These are phyloP conservation scores for Coelopa frigida DNA, from an alignment of 1,140 invertebrate species.

Conservation along the genomic window DNA sequence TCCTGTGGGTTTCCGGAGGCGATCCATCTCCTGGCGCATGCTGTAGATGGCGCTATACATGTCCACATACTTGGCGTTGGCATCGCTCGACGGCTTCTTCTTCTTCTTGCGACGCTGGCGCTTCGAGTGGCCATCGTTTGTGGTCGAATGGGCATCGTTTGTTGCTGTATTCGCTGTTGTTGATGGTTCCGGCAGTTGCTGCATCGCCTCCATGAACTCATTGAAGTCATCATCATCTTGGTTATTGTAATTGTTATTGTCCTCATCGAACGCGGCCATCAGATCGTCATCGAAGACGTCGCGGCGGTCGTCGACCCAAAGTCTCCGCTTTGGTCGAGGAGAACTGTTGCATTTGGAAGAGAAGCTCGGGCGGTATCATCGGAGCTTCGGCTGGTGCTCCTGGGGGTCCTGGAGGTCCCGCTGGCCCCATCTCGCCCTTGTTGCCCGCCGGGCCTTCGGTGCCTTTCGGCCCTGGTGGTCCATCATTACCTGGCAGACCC, in stretches of 20 bases:
- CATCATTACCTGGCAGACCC: conserved; percentile 50
- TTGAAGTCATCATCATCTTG: conserved; percentile 18
- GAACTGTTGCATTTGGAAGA: conserved; percentile 45
- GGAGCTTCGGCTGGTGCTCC: conserved; percentile 71
- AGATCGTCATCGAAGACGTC: too few relatives aligned
- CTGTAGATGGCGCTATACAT: conserved; percentile 63
- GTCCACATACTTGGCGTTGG: conserved; percentile 55
- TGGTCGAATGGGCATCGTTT: conserved; percentile 45
- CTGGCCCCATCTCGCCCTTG: conserved; percentile 56
- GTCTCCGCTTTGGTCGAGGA: conserved; percentile 16
- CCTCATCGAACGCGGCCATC: conserved; percentile 13
- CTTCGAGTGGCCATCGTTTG: too few relatives aligned
- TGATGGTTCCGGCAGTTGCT: neutral
- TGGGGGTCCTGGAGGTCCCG: conserved; percentile 62
- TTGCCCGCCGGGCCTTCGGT: conserved; percentile 49
- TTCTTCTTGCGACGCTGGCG: conserved; percentile 36
- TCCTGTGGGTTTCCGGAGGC: conserved; percentile 64
- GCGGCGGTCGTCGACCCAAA: conserved; percentile 8
- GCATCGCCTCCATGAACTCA: conserved; percentile 16
- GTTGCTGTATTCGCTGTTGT: too few relatives aligned
- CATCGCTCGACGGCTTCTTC: conserved; percentile 47
- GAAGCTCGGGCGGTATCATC: conserved; percentile 63
- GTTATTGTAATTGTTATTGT: conserved; percentile 8
- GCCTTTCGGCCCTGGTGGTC: conserved; percentile 54
- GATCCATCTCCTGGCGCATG: conserved; percentile 65